Conservation (phyloP, 2,797 vertebrate genomes). For the Pseudomugil gertrudae region DNA sequence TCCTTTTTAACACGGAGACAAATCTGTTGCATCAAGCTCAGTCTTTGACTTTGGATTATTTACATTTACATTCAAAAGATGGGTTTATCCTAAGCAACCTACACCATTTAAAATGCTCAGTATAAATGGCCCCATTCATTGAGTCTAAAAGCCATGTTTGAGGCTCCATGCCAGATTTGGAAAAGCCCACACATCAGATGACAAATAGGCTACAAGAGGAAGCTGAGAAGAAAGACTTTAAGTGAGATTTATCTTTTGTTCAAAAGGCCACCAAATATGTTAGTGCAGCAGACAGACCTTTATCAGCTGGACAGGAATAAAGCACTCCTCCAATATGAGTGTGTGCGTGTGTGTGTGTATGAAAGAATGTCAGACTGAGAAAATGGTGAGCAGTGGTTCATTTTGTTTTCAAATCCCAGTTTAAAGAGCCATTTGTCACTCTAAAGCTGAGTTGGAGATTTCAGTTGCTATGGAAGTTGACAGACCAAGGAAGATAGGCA, state of each 20-base stretch:
- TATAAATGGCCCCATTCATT: not conserved
- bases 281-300: conserved; percentile 54
- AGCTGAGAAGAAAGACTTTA: conserved; percentile 17
- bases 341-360: conserved; percentile 29
- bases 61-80: not conserved
- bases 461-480: conserved; percentile 42
- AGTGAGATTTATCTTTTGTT: conserved; percentile 64
- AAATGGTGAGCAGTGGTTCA: conserved; percentile 26
- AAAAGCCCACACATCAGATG: conserved; percentile 13
- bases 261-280: conserved; percentile 65
- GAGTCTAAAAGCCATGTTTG: not conserved
- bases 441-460: conserved; percentile 35
- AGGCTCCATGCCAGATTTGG: conserved; percentile 20
- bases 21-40: not conserved
- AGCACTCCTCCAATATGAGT: conserved; percentile 23
- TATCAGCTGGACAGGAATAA: conserved; percentile 48
- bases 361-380: conserved; percentile 8
- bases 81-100: not conserved
- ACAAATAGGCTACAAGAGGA: conserved; percentile 37
- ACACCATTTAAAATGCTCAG: not conserved
- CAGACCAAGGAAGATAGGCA: conserved; percentile 36
- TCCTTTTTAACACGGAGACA: not conserved
- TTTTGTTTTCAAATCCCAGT: conserved; percentile 47
- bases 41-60: not conserved
- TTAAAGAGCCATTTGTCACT: conserved; percentile 44